Evolutionary conservation across 2,888 invertebrate genomes (phyloP), one percentile per base, ranked within the genome.

Genomic region (Tetragonula carbonaria): DNA sequence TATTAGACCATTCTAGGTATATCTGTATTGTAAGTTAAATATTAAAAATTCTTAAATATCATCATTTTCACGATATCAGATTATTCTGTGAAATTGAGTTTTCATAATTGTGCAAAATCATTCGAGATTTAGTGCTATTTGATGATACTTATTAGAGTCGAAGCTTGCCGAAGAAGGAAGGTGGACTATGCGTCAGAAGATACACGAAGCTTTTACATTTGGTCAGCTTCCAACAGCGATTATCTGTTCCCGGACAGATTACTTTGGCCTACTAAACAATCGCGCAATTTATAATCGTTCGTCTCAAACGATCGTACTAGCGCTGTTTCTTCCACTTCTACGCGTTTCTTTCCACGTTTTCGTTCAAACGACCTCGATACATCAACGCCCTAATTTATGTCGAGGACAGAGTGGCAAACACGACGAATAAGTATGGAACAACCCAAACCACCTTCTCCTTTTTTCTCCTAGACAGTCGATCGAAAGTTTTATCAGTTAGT

Each of bases 201-300:
- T 38, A n/a, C 75, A 71, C 75, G 88, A 87, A 90, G 88, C 87
- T 90, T 86, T 91, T 87, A 87, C 87, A 87, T 90, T 91, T 91
- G 91, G 91, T 91, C 87, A 73, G 84, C 86, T 90, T 91, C 91
- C 91, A 91, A 90, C 82, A 85, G 65, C 65, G 78, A 80, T 72
- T 73, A 82, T 53, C 62, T 68, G 63, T 57, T 18, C 65, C 74
- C 53, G 66, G 33, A 50, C 68, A 18, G 38, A 70, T 59, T 21
- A 65, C 51, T 62, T 28, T 74, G 72, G 63, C 83, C 77, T 67
- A 80, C 71, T 74, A 67, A 72, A 33, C 65, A 38, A n/a, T 18
- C 62, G 38, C 28, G 51, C 77, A 57, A 86, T 77, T 82, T 79
- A 83, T 73, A 51, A 79, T 78, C 72, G 57, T 66, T 68, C 59